Evolutionary conservation across 1,140 invertebrate genomes (phyloP).

Genomic region (Ceratitis capitata): DNA sequence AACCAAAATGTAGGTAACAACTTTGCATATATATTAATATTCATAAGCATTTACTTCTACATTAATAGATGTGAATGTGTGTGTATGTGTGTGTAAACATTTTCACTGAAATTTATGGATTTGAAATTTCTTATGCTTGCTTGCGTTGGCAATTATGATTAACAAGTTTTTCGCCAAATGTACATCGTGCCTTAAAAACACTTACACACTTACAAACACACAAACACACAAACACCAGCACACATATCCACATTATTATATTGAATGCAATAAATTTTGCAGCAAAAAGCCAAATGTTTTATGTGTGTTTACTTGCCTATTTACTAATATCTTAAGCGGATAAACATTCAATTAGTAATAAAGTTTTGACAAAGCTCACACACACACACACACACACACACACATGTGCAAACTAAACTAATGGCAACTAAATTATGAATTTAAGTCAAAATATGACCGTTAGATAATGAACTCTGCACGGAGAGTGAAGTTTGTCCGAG

Average conservation of each 20-base stretch:
- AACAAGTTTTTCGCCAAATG: background rate
- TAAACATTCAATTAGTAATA: background rate
- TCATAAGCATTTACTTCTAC: too few species aligned
- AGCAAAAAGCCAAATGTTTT: background rate
- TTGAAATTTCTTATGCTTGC: background rate
- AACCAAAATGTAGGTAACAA: background rate
- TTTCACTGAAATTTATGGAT: background rate
- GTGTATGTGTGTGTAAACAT: background rate
- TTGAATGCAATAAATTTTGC: background rate
- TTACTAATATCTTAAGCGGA: conserved; percentile 3
- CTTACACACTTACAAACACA: background rate
- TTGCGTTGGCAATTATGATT: background rate
- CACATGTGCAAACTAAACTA: too few species aligned
- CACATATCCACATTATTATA: background rate
- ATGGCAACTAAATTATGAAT: background rate
- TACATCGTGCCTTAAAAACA: background rate
- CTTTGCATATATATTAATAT: too few species aligned
- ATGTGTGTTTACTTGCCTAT: background rate
- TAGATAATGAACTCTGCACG: too few species aligned
- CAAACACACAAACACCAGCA: background rate
- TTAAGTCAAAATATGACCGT: too few species aligned
- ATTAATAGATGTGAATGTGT: too few species aligned
- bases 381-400: too few species aligned
- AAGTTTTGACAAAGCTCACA: background rate
- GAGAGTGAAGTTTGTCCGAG: too few species aligned